These are phyloP conservation scores for Cryptomyrus ogoouensis DNA, from an alignment of 2,113 vertebrate genomes.

Conservation along the genomic window DNA sequence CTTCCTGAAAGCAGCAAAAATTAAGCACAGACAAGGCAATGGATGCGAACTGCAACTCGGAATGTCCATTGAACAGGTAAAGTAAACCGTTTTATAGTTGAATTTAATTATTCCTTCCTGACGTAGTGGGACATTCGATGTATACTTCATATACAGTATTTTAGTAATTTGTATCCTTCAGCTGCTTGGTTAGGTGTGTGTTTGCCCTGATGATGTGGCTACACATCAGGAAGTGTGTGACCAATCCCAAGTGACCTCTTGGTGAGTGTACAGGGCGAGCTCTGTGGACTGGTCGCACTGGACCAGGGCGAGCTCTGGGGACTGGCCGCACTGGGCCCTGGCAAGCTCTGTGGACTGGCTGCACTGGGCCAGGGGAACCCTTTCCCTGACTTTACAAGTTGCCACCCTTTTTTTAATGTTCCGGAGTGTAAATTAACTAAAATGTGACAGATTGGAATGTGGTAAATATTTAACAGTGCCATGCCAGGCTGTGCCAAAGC, in stretches of 20 bases:
- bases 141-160: background rate
- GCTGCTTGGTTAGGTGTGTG: background rate
- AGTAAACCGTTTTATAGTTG: background rate
- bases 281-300: background rate
- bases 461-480: conserved; percentile 43
- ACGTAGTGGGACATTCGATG: background rate
- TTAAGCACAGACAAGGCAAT: background rate
- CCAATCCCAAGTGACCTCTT: background rate
- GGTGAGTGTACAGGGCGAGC: background rate
- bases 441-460: conserved; percentile 33
- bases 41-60: background rate
- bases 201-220: background rate
- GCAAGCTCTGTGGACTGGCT: background rate
- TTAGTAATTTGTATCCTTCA: background rate
- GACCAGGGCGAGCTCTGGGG: background rate
- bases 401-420: background rate
- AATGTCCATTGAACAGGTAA: conserved; percentile 12
- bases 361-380: background rate
- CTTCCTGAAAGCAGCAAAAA: background rate
- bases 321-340: background rate
- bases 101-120: background rate
- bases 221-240: background rate
- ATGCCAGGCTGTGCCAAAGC: conserved; percentile 23
- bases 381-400: background rate
- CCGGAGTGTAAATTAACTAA: background rate